Evolutionary conservation across 2,113 vertebrate genomes (phyloP).

Genomic region (Pachypanchax playfairii): DNA sequence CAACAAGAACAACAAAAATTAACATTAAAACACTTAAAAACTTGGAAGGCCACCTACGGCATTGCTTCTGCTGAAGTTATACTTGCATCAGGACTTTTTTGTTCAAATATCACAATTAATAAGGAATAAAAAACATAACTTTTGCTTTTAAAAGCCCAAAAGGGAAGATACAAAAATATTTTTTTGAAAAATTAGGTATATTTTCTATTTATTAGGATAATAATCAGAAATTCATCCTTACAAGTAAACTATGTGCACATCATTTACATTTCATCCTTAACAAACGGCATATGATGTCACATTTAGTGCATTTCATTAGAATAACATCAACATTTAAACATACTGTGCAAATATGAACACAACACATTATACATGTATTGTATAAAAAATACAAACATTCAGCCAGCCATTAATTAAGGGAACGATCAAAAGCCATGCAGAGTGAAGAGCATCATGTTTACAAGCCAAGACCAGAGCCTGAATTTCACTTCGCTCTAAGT

Average conservation of each 20-base stretch:
- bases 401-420: slow-evolving; percentile 51
- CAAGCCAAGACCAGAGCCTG: slow-evolving; percentile 28
- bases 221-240: not conserved
- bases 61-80: no score
- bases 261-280: slow-evolving; percentile 3
- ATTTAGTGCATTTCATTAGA: slow-evolving; percentile 4
- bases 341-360: slow-evolving; percentile 13
- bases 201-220: not conserved
- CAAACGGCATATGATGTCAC: not conserved
- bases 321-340: not conserved
- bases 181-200: not conserved
- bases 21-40: no score
- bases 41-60: no score
- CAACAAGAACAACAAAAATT: no score
- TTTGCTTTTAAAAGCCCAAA: not conserved
- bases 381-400: slow-evolving; percentile 41
- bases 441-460: slow-evolving; percentile 36
- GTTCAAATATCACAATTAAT: not conserved
- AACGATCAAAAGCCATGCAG: slow-evolving; percentile 69
- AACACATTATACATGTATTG: slow-evolving; percentile 24
- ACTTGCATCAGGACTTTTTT: no score
- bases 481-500: slow-evolving; percentile 2
- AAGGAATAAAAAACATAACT: not conserved
- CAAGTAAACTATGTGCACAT: not conserved
- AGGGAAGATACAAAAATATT: not conserved